Evolutionary conservation across 2,113 vertebrate genomes (phyloP).

Genomic region (Triplophysa rosa): DNA sequence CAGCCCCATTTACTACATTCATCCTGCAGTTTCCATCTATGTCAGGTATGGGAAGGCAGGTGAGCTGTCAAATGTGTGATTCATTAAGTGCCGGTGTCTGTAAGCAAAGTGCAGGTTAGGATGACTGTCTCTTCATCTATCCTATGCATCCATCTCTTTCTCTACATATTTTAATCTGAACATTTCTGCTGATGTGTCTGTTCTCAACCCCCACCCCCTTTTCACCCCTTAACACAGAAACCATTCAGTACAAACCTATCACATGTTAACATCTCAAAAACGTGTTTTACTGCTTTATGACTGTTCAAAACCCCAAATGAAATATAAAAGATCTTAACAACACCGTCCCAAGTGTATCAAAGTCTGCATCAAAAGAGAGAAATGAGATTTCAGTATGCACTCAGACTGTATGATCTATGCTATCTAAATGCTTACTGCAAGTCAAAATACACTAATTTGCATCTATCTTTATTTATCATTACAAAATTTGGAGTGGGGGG

Average conservation of each 20-base stretch:
- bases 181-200: conserved; percentile 15
- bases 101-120: background rate
- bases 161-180: background rate
- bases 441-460: no score
- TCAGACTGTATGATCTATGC: background rate
- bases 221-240: no score
- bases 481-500: no score
- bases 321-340: no score
- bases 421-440: no score
- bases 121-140: conserved; percentile 6
- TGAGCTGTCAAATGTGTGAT: background rate
- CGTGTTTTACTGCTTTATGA: no score
- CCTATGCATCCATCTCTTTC: background rate
- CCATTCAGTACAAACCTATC: no score
- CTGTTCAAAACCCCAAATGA: no score
- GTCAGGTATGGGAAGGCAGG: background rate
- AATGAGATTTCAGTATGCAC: background rate
- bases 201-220: background rate
- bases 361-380: background rate
- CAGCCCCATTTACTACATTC: background rate
- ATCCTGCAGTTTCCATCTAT: background rate
- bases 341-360: no score
- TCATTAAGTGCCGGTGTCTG: background rate
- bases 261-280: no score
- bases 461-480: no score